phyloP scores from a whole-genome alignment of 2,888 invertebrate species.

The Ophonus ardosiacus region DNA sequence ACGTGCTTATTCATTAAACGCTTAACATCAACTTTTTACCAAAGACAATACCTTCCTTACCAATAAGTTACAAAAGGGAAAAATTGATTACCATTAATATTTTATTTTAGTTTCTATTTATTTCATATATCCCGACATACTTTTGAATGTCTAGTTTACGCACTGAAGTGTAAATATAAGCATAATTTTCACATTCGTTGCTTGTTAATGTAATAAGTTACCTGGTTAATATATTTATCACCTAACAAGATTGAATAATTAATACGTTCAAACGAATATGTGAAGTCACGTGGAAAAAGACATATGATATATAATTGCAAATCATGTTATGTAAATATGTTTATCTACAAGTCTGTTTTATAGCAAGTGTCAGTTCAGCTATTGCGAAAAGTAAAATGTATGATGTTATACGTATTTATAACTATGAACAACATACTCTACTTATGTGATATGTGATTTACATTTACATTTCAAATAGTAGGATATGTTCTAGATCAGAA shows the following conservation, averaged over 20 bases:
- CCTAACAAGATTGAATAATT: background rate
- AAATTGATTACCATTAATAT: too few relatives aligned
- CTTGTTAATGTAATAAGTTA: background rate
- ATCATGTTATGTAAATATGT: background rate
- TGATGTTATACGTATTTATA: constrained; percentile 10
- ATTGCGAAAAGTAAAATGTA: constrained; percentile 1
- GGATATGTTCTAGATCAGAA: background rate
- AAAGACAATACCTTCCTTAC: too few relatives aligned
- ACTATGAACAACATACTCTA: constrained; percentile 5
- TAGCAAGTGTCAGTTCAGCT: background rate
- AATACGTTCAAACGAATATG: background rate
- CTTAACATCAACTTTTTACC: too few relatives aligned
- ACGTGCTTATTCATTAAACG: too few relatives aligned
- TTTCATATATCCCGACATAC: background rate
- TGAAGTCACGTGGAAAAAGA: background rate
- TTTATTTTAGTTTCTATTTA: background rate
- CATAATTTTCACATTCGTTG: background rate
- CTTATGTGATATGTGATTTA: constrained; percentile 8
- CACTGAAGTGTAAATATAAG: background rate
- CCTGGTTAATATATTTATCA: background rate
- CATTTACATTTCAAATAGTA: background rate
- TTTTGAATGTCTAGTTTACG: background rate
- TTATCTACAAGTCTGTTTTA: background rate
- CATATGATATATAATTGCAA: background rate
- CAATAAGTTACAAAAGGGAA: too few relatives aligned